phyloP scores from a whole-genome alignment of 30 jellyfish, hydroid and myxozoan species.

The Aurelia sp. region DNA sequence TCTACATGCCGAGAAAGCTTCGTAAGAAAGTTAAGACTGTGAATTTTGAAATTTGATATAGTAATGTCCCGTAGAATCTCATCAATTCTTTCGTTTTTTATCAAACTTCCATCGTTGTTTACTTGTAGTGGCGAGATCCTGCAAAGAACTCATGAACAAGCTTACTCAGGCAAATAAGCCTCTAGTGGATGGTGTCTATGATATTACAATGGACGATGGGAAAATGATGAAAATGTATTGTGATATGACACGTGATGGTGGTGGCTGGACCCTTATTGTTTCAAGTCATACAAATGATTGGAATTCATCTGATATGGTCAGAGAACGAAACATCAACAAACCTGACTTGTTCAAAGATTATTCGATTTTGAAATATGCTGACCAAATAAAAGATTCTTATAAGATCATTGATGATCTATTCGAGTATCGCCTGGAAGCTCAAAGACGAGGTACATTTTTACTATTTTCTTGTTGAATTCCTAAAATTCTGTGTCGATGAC shows the following conservation, averaged over 20 bases:
- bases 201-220: conserved; percentile 53
- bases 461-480: not conserved
- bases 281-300: conserved; percentile 81
- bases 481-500: not conserved
- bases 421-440: conserved; percentile 91
- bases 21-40: too few species aligned
- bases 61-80: too few species aligned
- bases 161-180: conserved; percentile 35
- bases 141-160: conserved; percentile 64
- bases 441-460: conserved; percentile 58
- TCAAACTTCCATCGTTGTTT: too few species aligned
- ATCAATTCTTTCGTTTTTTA: too few species aligned
- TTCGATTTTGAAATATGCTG: conserved; percentile 82
- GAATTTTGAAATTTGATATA: too few species aligned
- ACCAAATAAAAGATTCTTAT: conserved; percentile 73
- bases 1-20: too few species aligned
- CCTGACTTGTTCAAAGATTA: conserved; percentile 75
- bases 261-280: conserved; percentile 98
- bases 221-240: conserved; percentile 73
- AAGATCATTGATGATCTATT: conserved; percentile 43
- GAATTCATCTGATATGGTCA: conserved; percentile 73
- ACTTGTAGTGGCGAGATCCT: conserved; percentile 74
- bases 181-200: conserved; percentile 74
- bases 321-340: conserved; percentile 66
- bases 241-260: conserved; percentile 96